Percentiles rank a stretch among this genome's conserved stretches.
These are phyloP conservation scores for Rhinella marina DNA, from an alignment of 2,797 vertebrate species.

Conservation along the genomic window DNA sequence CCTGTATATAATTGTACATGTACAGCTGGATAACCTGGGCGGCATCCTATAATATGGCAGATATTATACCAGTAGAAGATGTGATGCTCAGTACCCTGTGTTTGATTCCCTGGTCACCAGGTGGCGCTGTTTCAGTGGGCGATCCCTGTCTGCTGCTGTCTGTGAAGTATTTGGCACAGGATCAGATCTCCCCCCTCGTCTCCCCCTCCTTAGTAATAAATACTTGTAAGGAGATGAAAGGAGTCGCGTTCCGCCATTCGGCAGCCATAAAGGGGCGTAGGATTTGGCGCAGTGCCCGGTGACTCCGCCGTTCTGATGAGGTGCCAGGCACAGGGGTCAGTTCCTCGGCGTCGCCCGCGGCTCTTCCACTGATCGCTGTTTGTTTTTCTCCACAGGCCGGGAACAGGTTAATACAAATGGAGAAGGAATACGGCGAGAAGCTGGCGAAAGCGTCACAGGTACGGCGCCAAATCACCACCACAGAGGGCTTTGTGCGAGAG, in stretches of 20 bases:
- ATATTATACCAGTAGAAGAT: too few relatives aligned
- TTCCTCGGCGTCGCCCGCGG: constrained; percentile 72
- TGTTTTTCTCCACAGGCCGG: constrained; percentile 80
- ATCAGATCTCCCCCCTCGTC: constrained; percentile 69
- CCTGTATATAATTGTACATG: too few relatives aligned
- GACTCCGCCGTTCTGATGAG: constrained; percentile 76
- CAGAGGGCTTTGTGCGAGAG: too few relatives aligned
- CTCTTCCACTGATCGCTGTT: constrained; percentile 75
- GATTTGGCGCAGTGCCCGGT: constrained; percentile 79
- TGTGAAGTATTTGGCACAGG: constrained; percentile 88
- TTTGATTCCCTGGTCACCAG: neutral
- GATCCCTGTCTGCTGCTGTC: constrained; percentile 74
- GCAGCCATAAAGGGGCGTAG: constrained; percentile 81
- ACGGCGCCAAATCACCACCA: constrained; percentile 56
- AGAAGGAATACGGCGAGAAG: constrained; percentile 86
- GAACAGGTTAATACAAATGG: constrained; percentile 87
- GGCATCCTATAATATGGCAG: too few relatives aligned
- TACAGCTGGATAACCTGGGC: too few relatives aligned
- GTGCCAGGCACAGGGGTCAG: constrained; percentile 82
- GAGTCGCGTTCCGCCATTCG: constrained; percentile 76
- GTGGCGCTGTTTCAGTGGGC: neutral
- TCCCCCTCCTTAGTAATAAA: constrained; percentile 84
- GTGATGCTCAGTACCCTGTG: too few relatives aligned
- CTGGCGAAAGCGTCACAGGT: constrained; percentile 87
- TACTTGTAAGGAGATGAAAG: constrained; percentile 90